Percentiles rank a stretch among this genome's conserved stretches.
These are phyloP conservation scores for Neotoxoptera formosana DNA, from an alignment of 1,140 invertebrate species.

Conservation along the genomic window DNA sequence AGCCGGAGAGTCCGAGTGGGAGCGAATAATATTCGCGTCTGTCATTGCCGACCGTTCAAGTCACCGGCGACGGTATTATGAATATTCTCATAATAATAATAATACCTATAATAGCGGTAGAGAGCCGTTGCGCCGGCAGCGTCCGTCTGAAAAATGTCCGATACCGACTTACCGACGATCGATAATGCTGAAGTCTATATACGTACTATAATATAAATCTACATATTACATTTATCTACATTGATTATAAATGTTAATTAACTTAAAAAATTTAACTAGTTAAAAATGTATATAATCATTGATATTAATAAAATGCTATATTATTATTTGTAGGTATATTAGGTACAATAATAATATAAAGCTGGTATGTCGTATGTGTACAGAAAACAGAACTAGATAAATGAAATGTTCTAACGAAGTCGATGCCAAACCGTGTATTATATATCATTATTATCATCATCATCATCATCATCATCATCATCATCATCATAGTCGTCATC, in stretches of 20 bases:
- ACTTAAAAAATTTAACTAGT: too few species aligned
- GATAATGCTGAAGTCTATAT: too few species aligned
- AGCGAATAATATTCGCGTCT: background rate
- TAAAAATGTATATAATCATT: too few species aligned
- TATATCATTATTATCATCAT: background rate
- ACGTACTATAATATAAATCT: too few species aligned
- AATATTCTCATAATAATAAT: background rate
- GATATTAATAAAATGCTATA: too few species aligned
- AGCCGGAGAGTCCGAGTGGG: background rate
- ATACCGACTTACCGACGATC: background rate
- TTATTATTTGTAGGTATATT: too few species aligned
- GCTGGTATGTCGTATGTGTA: background rate
- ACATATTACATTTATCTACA: too few species aligned
- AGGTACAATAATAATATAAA: too few species aligned
- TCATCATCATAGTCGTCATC: too few species aligned
- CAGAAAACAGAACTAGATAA: background rate
- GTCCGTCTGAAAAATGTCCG: background rate
- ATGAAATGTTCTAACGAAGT: background rate
- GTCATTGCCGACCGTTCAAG: background rate
- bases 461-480: background rate
- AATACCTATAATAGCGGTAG: background rate
- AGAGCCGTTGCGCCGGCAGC: background rate
- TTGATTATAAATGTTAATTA: too few species aligned
- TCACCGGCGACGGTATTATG: background rate
- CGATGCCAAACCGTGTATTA: background rate